Percentiles rank a stretch among this genome's conserved stretches.
These are phyloP conservation scores for Diphyllodes magnificus DNA, from an alignment of 2,113 vertebrate genomes.

Conservation along the genomic window DNA sequence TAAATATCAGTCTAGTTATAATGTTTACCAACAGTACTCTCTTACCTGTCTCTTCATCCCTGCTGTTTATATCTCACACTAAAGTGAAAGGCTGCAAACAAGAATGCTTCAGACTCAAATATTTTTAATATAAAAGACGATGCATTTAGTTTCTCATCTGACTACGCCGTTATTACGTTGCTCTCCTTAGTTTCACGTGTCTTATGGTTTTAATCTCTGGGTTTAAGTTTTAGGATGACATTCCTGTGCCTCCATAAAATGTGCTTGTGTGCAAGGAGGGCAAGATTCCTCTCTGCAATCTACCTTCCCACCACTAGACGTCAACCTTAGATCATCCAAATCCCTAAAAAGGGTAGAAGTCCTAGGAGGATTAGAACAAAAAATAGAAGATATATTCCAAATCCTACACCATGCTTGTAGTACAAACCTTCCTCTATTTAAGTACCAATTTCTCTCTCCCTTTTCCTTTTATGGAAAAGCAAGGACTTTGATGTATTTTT, in stretches of 20 bases:
- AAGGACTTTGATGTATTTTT: rapidly evolving
- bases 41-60: rapidly evolving
- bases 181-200: neutral
- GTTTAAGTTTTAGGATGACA: neutral
- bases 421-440: neutral
- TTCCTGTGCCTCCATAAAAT: neutral
- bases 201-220: neutral
- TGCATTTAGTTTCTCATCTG: neutral
- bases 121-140: neutral
- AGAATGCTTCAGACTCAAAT: neutral
- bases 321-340: neutral
- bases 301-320: slow-evolving; percentile 4
- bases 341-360: neutral
- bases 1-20: neutral
- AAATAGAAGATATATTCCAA: neutral
- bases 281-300: neutral
- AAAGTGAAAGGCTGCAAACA: neutral
- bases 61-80: neutral
- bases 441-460: neutral
- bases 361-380: neutral
- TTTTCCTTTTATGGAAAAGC: neutral
- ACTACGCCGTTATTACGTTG: neutral
- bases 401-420: rapidly evolving
- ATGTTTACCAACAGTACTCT: neutral
- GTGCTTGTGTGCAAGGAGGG: neutral